A percentile compares a stretch with the other conserved stretches of the same genome.
phyloP scores from a whole-genome alignment of 2,797 vertebrate genomes.

The Syndactyla subalaris region DNA sequence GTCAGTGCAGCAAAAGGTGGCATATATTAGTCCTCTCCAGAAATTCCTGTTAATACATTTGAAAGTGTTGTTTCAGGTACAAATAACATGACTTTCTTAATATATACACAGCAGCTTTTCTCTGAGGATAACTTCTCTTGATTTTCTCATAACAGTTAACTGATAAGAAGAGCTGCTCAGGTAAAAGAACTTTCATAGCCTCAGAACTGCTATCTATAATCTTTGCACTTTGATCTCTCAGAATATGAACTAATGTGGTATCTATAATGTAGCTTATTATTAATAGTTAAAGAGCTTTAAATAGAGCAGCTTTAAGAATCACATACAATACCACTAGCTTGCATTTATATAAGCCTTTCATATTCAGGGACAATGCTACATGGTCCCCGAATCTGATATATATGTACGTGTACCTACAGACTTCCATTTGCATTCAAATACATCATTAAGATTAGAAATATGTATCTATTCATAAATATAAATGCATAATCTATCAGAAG shows the following conservation, averaged over 20 bases:
- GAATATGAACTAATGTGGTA: background rate
- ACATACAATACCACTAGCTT: background rate
- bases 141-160: background rate
- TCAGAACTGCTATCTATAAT: background rate
- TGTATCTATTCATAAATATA: background rate
- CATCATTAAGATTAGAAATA: background rate
- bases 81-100: background rate
- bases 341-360: background rate
- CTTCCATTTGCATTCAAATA: background rate
- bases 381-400: background rate
- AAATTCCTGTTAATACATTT: background rate
- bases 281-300: slow-evolving; percentile 28
- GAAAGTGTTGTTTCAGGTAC: background rate
- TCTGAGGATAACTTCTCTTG: background rate
- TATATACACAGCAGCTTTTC: background rate
- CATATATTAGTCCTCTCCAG: background rate
- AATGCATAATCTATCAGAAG: background rate
- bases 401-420: background rate
- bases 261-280: slow-evolving; percentile 4
- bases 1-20: background rate
- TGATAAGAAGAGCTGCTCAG: background rate
- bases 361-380: slow-evolving; percentile 8
- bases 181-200: background rate
- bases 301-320: background rate
- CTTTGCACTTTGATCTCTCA: background rate